phyloP scores from a whole-genome alignment of 1,140 invertebrate species.

The Achroia grisella region DNA sequence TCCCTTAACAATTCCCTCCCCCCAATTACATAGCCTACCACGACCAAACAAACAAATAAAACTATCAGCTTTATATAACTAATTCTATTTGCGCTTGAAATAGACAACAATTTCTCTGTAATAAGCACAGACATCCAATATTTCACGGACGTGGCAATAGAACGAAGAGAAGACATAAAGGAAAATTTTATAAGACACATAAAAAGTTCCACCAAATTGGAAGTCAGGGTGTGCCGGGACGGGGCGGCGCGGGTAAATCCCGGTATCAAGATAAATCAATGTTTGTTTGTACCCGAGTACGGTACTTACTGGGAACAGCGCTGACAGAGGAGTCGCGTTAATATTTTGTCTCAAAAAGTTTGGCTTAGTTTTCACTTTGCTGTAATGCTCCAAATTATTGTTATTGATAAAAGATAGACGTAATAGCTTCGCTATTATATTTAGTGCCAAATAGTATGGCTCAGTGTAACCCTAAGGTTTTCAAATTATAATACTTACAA shows the following conservation, averaged over 20 bases:
- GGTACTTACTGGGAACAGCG: conserved; percentile 32
- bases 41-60: too few species aligned
- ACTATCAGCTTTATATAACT: too few species aligned
- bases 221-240: conserved; percentile 43
- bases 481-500: too few species aligned
- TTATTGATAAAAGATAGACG: too few species aligned
- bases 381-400: too few species aligned
- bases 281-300: conserved; percentile 47
- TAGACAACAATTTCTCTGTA: background rate
- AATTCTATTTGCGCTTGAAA: background rate
- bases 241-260: conserved; percentile 42
- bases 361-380: too few species aligned
- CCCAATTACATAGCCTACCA: too few species aligned
- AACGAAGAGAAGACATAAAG: conserved; percentile 38
- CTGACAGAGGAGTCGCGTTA: conserved; percentile 20
- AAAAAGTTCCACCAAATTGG: conserved; percentile 66
- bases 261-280: conserved; percentile 70
- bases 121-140: background rate
- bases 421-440: too few species aligned
- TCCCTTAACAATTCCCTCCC: too few species aligned
- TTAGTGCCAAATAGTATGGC: too few species aligned
- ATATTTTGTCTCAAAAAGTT: background rate
- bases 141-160: conserved; percentile 1
- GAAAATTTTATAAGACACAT: conserved; percentile 64
- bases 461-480: too few species aligned